Evolutionary conservation across 37 sponge, comb jelly and placozoan species (phyloP), one percentile per base, ranked within the genome.

Genomic region (Halisarca cf. caerulea): DNA sequence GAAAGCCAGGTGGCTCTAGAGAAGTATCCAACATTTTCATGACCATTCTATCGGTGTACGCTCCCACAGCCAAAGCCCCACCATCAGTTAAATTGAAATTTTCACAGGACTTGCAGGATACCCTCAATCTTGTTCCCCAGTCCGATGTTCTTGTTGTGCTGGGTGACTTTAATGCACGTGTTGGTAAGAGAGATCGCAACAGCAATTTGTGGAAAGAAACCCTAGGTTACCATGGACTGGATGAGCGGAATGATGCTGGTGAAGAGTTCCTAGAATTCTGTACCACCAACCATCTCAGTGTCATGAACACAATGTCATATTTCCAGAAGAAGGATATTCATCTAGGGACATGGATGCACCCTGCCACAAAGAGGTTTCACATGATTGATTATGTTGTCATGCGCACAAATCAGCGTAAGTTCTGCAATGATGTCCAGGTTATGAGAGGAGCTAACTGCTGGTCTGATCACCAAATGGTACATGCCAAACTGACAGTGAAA

Each of bases 251-350:
- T 37, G 3, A 5, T 0, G 77, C 59, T 34, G 66, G 68, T 0
- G 14, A 37, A 40, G 42, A 61, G 2, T 9, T 82, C 0, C 68
- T 61, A n/a, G 5, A 62, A 43, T 61, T 59, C 30, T 64, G 83
- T 82, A 41, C 68, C 6, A 44, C 0, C 47, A 82, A 82, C 38
- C 44, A 64, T 18, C 60, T 82, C 3, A 25, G 68, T 18, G 0
- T 61, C 14, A 82, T 82, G 83, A 82, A 82, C 68, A 82, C 83
- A 11, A 79, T 80, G 86, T n/a, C 70, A 1, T 82, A 68, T 66
- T 82, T 66, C 42, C 2, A 82, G 44, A 82, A 32, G 58, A 43
- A 62, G 47, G 41, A 0, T 2, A 4, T 15, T 25, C 33, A 82
- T 9, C 68, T 38, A 0, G 24, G 68, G 30, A 82, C 83, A 2